A percentile compares a stretch with the other conserved stretches of the same genome.
phyloP scores from a whole-genome alignment of 2,113 vertebrate genomes.

The Salvelinus fontinalis region DNA sequence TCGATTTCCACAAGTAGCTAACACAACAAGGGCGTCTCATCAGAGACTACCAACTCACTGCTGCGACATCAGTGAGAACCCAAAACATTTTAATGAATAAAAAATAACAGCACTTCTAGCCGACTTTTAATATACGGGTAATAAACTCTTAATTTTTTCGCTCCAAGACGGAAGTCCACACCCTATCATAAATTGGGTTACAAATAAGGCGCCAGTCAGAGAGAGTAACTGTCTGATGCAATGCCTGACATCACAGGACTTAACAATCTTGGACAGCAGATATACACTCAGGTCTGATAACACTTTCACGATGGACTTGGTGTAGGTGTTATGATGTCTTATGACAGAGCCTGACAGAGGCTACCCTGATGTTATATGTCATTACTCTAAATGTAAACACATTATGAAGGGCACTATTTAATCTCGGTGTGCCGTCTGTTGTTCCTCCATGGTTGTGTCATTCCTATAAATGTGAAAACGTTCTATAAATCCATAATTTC shows the following conservation, averaged over 20 bases:
- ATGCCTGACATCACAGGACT: neutral
- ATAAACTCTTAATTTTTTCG: neutral
- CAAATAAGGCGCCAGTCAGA: neutral
- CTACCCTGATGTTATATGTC: neutral
- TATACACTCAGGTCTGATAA: neutral
- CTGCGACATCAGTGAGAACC: neutral
- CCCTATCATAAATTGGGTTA: neutral
- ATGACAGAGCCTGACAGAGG: neutral
- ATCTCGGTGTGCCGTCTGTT: no score
- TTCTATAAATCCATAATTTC: no score
- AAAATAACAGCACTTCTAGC: neutral
- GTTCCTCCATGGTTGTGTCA: neutral
- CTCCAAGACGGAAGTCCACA: neutral
- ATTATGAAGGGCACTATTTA: no score
- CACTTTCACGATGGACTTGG: neutral
- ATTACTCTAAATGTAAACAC: no score
- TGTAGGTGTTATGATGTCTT: neutral
- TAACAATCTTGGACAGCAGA: neutral
- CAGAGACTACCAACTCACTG: neutral
- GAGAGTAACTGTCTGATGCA: neutral
- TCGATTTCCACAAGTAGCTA: no score
- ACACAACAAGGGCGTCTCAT: no score
- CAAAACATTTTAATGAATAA: neutral
- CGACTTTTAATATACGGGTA: neutral
- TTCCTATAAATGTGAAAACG: no score